These are phyloP conservation scores for Syngnathus acus DNA, from an alignment of 2,797 vertebrate species.

Conservation along the genomic window DNA sequence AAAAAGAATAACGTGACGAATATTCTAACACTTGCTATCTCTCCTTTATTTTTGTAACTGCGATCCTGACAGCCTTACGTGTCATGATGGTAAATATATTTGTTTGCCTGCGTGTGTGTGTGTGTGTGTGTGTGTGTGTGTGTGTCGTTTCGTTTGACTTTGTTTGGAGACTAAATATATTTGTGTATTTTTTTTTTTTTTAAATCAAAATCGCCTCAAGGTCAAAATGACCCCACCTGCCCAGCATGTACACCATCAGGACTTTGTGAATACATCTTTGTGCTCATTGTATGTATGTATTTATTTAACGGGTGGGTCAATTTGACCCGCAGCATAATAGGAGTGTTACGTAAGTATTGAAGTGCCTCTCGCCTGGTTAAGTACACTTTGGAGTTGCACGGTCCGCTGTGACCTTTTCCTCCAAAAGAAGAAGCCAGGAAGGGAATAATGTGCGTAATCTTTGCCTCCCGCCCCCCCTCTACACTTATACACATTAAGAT, in stretches of 20 bases:
- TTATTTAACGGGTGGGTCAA: neutral
- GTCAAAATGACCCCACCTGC: neutral
- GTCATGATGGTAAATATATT: too few relatives aligned
- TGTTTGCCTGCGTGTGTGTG: too few relatives aligned
- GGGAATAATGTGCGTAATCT: conserved; percentile 1
- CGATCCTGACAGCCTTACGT: too few relatives aligned
- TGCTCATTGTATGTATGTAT: neutral
- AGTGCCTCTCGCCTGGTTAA: neutral
- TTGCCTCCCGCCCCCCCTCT: neutral
- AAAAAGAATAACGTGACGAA: too few relatives aligned
- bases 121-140: too few relatives aligned
- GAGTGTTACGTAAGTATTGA: neutral
- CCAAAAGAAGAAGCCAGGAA: neutral
- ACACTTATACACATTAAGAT: neutral
- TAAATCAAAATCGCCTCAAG: too few relatives aligned
- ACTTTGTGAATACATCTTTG: too few relatives aligned
- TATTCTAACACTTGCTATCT: neutral
- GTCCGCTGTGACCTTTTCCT: neutral
- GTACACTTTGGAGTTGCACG: neutral
- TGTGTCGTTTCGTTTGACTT: too few relatives aligned
- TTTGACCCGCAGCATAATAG: neutral
- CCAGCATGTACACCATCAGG: too few relatives aligned
- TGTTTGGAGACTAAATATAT: too few relatives aligned
- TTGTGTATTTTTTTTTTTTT: too few relatives aligned
- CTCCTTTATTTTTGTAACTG: too few relatives aligned